Percentiles rank a stretch among this genome's conserved stretches.
Conservation (phyloP, 2,888 invertebrate genomes). For the Hydroisotoma schaefferi region DNA sequence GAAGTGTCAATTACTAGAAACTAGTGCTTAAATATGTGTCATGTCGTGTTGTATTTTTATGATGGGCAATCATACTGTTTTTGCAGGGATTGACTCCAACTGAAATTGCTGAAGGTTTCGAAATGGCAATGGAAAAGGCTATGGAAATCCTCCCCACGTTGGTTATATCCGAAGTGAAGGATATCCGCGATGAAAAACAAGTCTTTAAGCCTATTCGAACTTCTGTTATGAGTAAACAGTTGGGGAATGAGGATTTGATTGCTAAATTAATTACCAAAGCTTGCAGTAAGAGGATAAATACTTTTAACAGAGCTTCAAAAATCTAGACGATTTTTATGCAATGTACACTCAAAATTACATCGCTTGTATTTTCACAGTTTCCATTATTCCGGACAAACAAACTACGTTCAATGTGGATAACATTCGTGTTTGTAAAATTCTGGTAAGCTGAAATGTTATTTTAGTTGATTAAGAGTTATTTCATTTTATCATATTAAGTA, state of each 20-base stretch:
- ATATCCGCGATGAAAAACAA: slow-evolving; percentile 62
- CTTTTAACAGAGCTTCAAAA: not conserved
- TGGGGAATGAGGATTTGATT: slow-evolving; percentile 92
- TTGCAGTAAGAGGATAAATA: slow-evolving; percentile 57
- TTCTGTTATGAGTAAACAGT: slow-evolving; percentile 95
- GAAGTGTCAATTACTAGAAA: not conserved
- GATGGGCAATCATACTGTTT: not conserved
- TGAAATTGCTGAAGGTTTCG: slow-evolving; percentile 94
- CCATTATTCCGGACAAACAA: slow-evolving; percentile 73
- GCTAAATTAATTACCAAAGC: slow-evolving; percentile 80
- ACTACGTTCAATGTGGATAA: slow-evolving; percentile 96
- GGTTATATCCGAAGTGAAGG: slow-evolving; percentile 72
- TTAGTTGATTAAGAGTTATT: slow-evolving; percentile 3
- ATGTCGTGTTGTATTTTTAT: no score
- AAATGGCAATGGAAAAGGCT: slow-evolving; percentile 81
- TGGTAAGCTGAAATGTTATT: slow-evolving; percentile 50
- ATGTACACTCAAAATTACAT: slow-evolving; percentile 5
- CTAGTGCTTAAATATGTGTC: no score
- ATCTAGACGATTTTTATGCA: not conserved
- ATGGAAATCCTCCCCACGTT: slow-evolving; percentile 83
- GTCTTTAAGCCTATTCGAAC: slow-evolving; percentile 72
- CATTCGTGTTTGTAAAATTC: slow-evolving; percentile 83
- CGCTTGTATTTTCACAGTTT: slow-evolving; percentile 56
- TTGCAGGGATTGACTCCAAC: slow-evolving; percentile 84
- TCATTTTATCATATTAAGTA: not conserved